Base-by-base conservation (phyloP, 2,113 vertebrate genomes). In the Edolisoma coerulescens region DNA sequence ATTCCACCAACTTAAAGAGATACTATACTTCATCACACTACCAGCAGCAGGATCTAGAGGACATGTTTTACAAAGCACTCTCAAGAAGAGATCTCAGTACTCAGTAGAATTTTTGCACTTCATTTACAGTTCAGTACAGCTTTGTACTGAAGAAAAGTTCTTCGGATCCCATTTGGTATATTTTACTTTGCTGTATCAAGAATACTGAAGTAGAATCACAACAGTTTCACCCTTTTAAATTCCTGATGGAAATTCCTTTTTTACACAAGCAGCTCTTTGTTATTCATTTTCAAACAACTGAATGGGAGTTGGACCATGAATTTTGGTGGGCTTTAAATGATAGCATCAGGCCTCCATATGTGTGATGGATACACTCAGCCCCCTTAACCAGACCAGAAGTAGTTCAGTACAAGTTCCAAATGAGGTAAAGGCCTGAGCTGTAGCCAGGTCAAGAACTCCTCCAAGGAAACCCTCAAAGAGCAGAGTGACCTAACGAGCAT, bases 1-100 rank as follows among this genome's bases (percentile, higher is more conserved):
- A 82, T 95, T 80, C 89, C 84, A 93, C 57, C 77, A 90, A 49
- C 44, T 93, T 70, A 52, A 76, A 93, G 59, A 95, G 86, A 88
- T 69, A 75, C 33, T 69, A 44, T 22, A 69, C 42, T 76, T 69
- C 59, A 65, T 67, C 47, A 26, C 20, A 64, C 20, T 75, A 77
- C 60, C 41, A 92, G 64, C 71, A 90, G 75, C 52, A 90, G 47
- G 67, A 79, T 85, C 53, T 74, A 73, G 11, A 70, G 44, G 22
- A 86, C 50, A 57, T 57, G n/a, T 74, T 81, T 93, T 71, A 84
- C 64, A 44, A 45, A 80, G 59, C 63, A 50, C 6, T 74, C 63
- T 53, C 33, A 32, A 83, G 61, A 91, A 83, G 23, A 69, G 13
- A 54, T 47, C 30, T 77, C 52, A 52, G 39, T 63, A 85, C 8